These are phyloP conservation scores for Macroglossus sobrinus DNA, from an alignment of 2,113 vertebrate species.

Conservation along the genomic window DNA sequence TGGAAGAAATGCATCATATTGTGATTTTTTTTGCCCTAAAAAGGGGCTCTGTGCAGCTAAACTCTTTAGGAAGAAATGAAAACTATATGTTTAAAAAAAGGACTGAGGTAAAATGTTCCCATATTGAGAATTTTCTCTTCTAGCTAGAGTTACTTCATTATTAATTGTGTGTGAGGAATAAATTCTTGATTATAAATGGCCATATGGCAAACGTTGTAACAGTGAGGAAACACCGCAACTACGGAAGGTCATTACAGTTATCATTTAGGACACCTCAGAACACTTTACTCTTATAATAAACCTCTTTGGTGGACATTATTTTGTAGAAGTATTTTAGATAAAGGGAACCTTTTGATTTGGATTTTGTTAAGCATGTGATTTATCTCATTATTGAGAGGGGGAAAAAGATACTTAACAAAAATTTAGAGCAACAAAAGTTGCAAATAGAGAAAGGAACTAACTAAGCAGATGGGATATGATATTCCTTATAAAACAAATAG, in stretches of 20 bases:
- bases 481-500: not conserved
- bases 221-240: not conserved
- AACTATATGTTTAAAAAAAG: not conserved
- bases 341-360: not conserved
- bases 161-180: not conserved
- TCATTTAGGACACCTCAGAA: not conserved
- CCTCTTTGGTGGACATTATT: not conserved
- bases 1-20: not conserved
- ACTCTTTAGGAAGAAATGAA: not conserved
- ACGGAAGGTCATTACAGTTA: not conserved
- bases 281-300: not conserved
- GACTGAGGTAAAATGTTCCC: not conserved
- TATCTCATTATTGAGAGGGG: not conserved
- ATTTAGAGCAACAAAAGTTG: not conserved
- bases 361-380: not conserved
- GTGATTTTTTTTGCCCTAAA: not conserved
- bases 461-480: not conserved
- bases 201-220: not conserved
- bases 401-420: not conserved
- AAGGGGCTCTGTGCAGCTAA: not conserved
- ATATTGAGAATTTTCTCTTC: not conserved
- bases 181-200: not conserved
- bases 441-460: not conserved
- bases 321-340: not conserved
- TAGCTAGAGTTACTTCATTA: not conserved